Percentiles rank a stretch among this genome's conserved stretches.
These are phyloP conservation scores for Oncorhynchus tshawytscha DNA, from an alignment of 2,113 vertebrate species.

Conservation along the genomic window DNA sequence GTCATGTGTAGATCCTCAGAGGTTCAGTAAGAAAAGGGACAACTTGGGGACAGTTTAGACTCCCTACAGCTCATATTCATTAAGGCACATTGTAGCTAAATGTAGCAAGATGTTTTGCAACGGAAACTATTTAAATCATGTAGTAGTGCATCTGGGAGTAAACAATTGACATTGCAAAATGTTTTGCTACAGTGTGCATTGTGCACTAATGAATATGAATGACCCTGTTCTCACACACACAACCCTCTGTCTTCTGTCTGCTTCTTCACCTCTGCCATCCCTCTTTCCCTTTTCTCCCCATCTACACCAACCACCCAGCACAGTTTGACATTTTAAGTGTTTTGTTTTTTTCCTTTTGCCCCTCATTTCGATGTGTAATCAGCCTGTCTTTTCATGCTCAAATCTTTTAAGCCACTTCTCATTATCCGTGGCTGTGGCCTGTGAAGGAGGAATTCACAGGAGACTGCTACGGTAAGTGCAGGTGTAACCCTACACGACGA, in stretches of 20 bases:
- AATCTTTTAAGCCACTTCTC: constrained; percentile 64
- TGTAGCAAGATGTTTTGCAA: no score
- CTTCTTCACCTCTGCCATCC: neutral
- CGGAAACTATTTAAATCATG: no score
- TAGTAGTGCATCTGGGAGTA: no score
- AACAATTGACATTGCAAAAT: no score
- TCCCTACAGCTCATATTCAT: no score
- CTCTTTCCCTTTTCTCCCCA: neutral
- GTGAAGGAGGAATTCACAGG: constrained; percentile 65
- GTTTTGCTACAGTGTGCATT: no score
- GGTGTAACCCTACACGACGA: constrained; percentile 28
- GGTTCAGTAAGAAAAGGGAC: no score
- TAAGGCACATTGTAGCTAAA: no score
- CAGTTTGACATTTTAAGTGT: neutral
- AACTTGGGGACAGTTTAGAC: no score
- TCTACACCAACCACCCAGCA: no score
- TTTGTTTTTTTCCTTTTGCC: constrained; percentile 3
- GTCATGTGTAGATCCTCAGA: no score
- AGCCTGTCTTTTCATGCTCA: constrained; percentile 42
- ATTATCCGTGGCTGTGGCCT: constrained; percentile 66
- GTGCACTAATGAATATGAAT: no score
- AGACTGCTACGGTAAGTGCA: constrained; percentile 63
- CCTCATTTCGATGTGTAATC: neutral
- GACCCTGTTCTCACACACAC: neutral
- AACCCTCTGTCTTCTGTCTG: neutral